Percentiles rank a stretch among this genome's conserved stretches.
Conservation (phyloP, 2,113 vertebrate genomes). For the Hippocampus zosterae region DNA sequence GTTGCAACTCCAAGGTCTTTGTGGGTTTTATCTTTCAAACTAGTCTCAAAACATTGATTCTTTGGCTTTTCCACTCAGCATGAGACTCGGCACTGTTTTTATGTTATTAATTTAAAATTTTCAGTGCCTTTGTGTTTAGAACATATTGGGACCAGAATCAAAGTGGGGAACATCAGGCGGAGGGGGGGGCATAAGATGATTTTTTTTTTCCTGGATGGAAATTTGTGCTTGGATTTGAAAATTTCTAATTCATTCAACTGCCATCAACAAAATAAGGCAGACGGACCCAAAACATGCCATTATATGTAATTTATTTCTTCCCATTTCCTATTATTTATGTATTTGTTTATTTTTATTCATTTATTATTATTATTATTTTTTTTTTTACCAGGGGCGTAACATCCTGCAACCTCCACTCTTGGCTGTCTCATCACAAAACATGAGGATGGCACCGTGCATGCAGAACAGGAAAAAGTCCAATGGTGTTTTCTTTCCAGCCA, state of each 20-base stretch:
- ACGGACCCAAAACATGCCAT: conserved; percentile 33
- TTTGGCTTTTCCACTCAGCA: no score
- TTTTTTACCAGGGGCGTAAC: conserved; percentile 22
- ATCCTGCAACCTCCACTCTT: conserved; percentile 42
- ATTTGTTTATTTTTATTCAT: not conserved
- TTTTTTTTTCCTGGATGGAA: not conserved
- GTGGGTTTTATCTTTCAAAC: no score
- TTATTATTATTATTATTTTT: no score
- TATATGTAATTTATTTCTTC: not conserved
- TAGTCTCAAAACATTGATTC: no score
- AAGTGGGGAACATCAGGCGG: no score
- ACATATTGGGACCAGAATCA: no score
- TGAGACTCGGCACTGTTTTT: no score
- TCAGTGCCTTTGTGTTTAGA: no score
- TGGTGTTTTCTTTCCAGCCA: conserved; percentile 50
- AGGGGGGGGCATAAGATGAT: not conserved
- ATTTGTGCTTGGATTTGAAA: not conserved
- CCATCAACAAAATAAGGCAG: conserved; percentile 13
- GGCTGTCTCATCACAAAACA: conserved; percentile 59
- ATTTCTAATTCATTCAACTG: not conserved
- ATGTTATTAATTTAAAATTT: no score
- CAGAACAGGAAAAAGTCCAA: conserved; percentile 18
- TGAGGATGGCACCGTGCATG: conserved; percentile 49
- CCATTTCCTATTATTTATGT: no score
- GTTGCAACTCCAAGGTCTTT: no score